These are phyloP conservation scores for Fragariocoptes setiger DNA, from an alignment of 1,140 invertebrate species.

Conservation along the genomic window DNA sequence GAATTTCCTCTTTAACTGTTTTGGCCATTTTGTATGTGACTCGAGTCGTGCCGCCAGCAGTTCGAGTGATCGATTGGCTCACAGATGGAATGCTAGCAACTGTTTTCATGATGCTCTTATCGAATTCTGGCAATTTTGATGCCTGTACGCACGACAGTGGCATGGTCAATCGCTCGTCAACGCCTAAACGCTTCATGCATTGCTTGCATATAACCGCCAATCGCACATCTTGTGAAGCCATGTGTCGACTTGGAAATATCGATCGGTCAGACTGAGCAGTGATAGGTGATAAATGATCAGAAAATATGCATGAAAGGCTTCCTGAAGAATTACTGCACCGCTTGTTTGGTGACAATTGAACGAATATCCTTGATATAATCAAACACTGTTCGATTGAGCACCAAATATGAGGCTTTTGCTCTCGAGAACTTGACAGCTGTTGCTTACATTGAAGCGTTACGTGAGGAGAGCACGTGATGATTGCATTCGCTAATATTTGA, in stretches of 20 bases:
- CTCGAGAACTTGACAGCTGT: too few relatives aligned
- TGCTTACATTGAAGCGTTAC: too few relatives aligned
- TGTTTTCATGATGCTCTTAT: not conserved
- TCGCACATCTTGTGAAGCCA: not conserved
- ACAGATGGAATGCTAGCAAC: not conserved
- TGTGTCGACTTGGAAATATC: not conserved
- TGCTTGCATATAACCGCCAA: not conserved
- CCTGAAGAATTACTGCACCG: too few relatives aligned
- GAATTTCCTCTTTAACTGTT: slow-evolving; percentile 3
- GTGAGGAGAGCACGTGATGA: too few relatives aligned
- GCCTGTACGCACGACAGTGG: not conserved
- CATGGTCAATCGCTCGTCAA: not conserved
- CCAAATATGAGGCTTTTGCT: too few relatives aligned
- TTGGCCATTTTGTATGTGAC: not conserved
- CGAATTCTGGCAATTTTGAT: not conserved
- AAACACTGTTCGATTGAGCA: too few relatives aligned
- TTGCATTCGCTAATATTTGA: too few relatives aligned
- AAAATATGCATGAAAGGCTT: too few relatives aligned
- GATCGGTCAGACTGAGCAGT: too few relatives aligned
- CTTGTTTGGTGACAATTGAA: too few relatives aligned
- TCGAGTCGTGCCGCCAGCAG: not conserved
- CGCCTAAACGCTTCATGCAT: not conserved
- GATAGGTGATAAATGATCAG: too few relatives aligned
- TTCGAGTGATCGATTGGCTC: not conserved
- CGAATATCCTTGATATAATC: too few relatives aligned